Evolutionary conservation across 2,113 vertebrate genomes (phyloP).

Genomic region (Serinus canaria): DNA sequence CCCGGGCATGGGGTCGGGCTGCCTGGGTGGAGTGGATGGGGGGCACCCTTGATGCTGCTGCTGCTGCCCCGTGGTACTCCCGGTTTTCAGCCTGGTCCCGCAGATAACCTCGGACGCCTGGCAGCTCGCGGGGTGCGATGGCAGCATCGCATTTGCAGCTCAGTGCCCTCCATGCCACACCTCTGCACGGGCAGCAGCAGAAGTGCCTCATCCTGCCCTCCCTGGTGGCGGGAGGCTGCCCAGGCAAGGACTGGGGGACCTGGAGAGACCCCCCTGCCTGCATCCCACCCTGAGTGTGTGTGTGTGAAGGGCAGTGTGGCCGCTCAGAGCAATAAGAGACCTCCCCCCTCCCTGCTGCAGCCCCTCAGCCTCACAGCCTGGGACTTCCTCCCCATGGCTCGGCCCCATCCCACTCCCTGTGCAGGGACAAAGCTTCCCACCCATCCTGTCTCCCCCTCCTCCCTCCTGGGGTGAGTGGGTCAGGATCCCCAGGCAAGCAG

Average conservation of each 20-base stretch:
- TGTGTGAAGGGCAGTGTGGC: neutral
- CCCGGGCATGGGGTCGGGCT: neutral
- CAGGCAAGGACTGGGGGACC: neutral
- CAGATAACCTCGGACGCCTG: neutral
- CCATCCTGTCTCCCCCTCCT: neutral
- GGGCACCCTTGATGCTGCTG: neutral
- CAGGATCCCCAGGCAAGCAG: fast-evolving
- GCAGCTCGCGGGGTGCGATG: neutral
- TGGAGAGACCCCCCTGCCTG: neutral
- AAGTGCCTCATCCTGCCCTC: slow-evolving; percentile 21
- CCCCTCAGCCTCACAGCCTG: neutral
- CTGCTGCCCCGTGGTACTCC: neutral
- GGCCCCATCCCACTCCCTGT: neutral
- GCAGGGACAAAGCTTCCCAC: neutral
- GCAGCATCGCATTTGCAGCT: fast-evolving
- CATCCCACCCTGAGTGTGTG: neutral
- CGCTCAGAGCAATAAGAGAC: neutral
- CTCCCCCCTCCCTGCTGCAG: neutral
- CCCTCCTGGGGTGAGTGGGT: neutral
- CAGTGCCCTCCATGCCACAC: neutral
- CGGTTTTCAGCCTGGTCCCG: fast-evolving
- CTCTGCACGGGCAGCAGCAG: neutral
- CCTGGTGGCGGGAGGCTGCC: fast-evolving
- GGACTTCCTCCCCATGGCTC: neutral
- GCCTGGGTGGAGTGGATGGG: neutral